Base-by-base conservation (phyloP, 1,140 invertebrate species). In the Hesperophylax magnus region DNA sequence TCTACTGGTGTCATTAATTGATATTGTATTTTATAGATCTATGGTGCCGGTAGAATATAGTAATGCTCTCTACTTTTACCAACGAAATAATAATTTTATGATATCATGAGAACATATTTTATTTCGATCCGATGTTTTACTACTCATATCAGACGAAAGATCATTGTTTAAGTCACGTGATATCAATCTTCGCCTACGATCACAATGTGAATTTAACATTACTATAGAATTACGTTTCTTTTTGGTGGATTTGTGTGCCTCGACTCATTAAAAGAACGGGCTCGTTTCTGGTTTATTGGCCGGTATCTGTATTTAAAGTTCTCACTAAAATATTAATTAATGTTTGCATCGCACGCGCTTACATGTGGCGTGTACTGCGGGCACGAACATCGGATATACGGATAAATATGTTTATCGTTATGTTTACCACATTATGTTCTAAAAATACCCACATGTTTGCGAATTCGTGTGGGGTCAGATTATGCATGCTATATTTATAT, bases 381-480 rank as follows among this genome's bases (percentile, higher is more conserved):
- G 20, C 58, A 61, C 58, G 58, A 61, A 61, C 58, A 11, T 22
- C 14, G 58, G 24, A 61, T 22, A 61, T 61, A 61, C 17, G 17
- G 31, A 31, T 67, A 67, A 22, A 9, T 34, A n/a, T 27, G 31
- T 67, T 67, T 67, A 31, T 11, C 63, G 31, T n/a, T 31, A n/a
- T n/a, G n/a, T n/a, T n/a, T n/a, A 27, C 31, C 63, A 15, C 18
- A 61, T 47, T 47, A 47, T 47, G 39, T 47, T 47, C 39, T 14
- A 47, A 47, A 47, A 39, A 47, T 2, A 47, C 39, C 15, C 27
- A 17, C 69, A 72, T 24, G 60, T 52, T 72, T 54, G 47, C 69
- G 24, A 53, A 54, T 72, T 56, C 69, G 69, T 53, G 39, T 72
- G 63, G 27, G 63, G 63, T 67, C 60, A 61, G n/a, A 22, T 61